A percentile compares a stretch with the other conserved stretches of the same genome.
phyloP scores from a whole-genome alignment of 2,797 vertebrate species.

The Epinephelus coioides region DNA sequence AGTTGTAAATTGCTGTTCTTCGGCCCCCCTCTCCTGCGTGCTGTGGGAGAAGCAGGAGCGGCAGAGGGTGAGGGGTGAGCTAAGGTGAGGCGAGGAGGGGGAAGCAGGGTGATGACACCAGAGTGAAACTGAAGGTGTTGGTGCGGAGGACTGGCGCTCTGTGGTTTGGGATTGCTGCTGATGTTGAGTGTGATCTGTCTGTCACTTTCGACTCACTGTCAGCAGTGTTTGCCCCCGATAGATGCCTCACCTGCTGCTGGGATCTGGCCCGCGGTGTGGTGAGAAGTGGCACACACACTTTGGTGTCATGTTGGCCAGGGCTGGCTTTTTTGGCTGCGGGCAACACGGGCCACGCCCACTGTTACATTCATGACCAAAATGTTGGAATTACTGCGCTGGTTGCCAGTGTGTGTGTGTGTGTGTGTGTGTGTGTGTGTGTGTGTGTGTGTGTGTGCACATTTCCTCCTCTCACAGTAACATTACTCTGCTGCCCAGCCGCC shows the following conservation, averaged over 20 bases:
- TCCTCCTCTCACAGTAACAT: constrained; percentile 21
- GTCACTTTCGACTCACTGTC: constrained; percentile 76
- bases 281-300: constrained; percentile 56
- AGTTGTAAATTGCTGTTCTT: constrained; percentile 52
- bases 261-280: constrained; percentile 23
- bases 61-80: constrained; percentile 44
- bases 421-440: constrained; percentile 9
- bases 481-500: constrained; percentile 53
- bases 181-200: constrained; percentile 74
- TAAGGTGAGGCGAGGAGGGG: constrained; percentile 62
- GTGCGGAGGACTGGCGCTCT: constrained; percentile 43
- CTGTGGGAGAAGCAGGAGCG: constrained; percentile 6
- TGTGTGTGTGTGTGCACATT: constrained; percentile 18
- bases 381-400: constrained; percentile 18
- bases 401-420: constrained; percentile 28
- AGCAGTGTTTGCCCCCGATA: constrained; percentile 62
- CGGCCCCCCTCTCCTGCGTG: neutral
- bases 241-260: constrained; percentile 67
- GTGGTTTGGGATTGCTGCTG: constrained; percentile 63
- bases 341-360: constrained; percentile 9
- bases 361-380: constrained; percentile 36
- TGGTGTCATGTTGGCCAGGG: constrained; percentile 40
- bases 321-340: constrained; percentile 34
- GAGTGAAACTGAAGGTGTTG: constrained; percentile 74
- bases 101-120: constrained; percentile 74